These are phyloP conservation scores for Corapipo altera DNA, from an alignment of 2,113 vertebrate species.

Conservation along the genomic window DNA sequence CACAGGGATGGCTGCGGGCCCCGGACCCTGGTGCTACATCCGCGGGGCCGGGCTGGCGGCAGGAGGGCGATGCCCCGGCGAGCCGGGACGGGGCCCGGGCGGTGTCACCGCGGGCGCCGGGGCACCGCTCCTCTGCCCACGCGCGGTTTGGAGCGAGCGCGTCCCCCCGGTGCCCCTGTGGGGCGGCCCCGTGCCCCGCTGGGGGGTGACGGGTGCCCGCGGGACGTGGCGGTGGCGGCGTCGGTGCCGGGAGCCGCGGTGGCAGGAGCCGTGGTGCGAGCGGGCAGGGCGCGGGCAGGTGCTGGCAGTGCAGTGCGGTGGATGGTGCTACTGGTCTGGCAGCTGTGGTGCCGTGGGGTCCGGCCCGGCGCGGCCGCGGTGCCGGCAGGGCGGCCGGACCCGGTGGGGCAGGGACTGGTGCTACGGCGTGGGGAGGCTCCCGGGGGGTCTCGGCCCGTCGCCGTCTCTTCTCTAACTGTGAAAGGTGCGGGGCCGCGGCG, in stretches of 20 bases:
- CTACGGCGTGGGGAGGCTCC: not conserved
- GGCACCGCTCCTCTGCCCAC: not conserved
- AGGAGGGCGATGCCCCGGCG: not conserved
- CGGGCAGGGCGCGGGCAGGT: not conserved
- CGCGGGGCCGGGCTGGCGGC: not conserved
- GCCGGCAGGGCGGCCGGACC: not conserved
- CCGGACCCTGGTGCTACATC: slow-evolving; percentile 35
- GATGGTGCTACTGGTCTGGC: slow-evolving; percentile 39
- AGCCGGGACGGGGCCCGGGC: not conserved
- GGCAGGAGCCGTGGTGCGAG: not conserved
- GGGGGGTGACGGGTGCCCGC: not conserved
- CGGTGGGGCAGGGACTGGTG: not conserved
- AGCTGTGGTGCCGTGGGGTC: not conserved
- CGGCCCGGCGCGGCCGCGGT: not conserved
- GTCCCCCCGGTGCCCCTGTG: not conserved
- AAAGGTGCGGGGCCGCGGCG: slow-evolving; percentile 7
- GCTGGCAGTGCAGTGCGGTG: not conserved
- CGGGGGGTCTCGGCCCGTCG: not conserved
- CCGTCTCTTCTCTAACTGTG: slow-evolving; percentile 48
- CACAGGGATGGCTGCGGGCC: not conserved
- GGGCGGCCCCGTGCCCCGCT: not conserved
- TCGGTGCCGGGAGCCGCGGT: not conserved
- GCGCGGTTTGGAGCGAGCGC: not conserved
- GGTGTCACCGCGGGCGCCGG: not conserved
- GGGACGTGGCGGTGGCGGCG: not conserved